Evolutionary conservation across 2,113 vertebrate species (phyloP).

Genomic region (Planiliza haematocheilus): DNA sequence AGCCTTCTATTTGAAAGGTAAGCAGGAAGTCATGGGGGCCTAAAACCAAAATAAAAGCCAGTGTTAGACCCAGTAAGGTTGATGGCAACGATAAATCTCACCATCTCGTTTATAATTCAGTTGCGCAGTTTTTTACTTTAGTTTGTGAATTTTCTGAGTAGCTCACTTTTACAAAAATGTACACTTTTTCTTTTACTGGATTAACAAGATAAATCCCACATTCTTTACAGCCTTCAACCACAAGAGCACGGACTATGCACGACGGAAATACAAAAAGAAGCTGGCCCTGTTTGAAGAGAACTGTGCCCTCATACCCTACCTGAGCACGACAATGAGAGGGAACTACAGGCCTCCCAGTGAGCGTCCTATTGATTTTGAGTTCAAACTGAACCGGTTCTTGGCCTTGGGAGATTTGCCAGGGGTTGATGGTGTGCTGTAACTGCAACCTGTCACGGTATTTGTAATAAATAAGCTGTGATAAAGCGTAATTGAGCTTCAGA

Average conservation of each 20-base stretch:
- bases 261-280: conserved; percentile 87
- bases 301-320: conserved; percentile 90
- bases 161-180: background rate
- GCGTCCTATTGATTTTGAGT: conserved; percentile 84
- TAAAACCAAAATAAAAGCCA: background rate
- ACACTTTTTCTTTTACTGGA: background rate
- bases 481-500: background rate
- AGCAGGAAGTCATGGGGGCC: background rate
- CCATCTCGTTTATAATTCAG: too few relatives aligned
- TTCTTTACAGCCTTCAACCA: conserved; percentile 88
- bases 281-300: conserved; percentile 86
- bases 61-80: too few relatives aligned
- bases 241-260: conserved; percentile 78
- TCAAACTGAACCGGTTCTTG: conserved; percentile 86
- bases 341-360: conserved; percentile 82
- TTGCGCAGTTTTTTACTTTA: too few relatives aligned
- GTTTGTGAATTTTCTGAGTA: too few relatives aligned
- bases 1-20: conserved; percentile 95
- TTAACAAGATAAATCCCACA: background rate
- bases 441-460: background rate
- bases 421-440: conserved; percentile 43
- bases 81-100: too few relatives aligned
- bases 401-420: conserved; percentile 80
- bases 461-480: background rate
- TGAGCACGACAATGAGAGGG: conserved; percentile 84